These are phyloP conservation scores for Lamprologus speciosus DNA, from an alignment of 2,113 vertebrate genomes.

Conservation along the genomic window DNA sequence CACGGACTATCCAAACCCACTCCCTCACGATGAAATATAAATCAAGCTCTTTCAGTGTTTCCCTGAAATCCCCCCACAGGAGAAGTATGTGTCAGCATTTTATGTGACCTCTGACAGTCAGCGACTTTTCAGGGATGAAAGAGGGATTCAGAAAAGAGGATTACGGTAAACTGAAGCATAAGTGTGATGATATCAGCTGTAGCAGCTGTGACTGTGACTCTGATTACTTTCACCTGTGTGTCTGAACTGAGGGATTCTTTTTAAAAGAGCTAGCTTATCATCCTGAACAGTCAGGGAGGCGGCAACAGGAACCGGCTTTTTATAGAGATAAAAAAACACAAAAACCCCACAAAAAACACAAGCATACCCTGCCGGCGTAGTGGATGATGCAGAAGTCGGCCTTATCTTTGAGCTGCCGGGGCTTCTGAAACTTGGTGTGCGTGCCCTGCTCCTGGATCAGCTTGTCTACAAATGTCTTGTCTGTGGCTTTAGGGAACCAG, in stretches of 20 bases:
- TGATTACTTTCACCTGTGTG: not conserved
- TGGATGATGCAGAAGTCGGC: slow-evolving; percentile 98
- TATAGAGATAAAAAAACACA: not conserved
- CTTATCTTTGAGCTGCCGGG: slow-evolving; percentile 93
- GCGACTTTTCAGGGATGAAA: not conserved
- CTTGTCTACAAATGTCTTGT: slow-evolving; percentile 96
- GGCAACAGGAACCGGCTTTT: not conserved
- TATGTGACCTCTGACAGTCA: not conserved
- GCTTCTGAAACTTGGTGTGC: slow-evolving; percentile 94
- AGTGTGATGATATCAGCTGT: not conserved
- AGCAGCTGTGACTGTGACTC: not conserved
- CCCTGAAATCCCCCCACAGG: not conserved
- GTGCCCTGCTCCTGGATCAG: slow-evolving; percentile 94
- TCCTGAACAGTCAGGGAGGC: not conserved
- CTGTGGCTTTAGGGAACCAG: slow-evolving; percentile 98
- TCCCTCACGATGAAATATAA: not conserved
- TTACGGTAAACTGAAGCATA: not conserved
- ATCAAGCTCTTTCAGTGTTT: not conserved
- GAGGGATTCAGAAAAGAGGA: not conserved
- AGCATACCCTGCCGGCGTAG: slow-evolving; percentile 89
- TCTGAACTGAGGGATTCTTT: not conserved
- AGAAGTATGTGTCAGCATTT: not conserved
- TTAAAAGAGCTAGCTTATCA: not conserved
- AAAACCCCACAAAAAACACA: accelerated
- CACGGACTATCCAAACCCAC: not conserved